Base-by-base conservation (phyloP, 2,113 vertebrate genomes). In the Ctenodactylus gundi region DNA sequence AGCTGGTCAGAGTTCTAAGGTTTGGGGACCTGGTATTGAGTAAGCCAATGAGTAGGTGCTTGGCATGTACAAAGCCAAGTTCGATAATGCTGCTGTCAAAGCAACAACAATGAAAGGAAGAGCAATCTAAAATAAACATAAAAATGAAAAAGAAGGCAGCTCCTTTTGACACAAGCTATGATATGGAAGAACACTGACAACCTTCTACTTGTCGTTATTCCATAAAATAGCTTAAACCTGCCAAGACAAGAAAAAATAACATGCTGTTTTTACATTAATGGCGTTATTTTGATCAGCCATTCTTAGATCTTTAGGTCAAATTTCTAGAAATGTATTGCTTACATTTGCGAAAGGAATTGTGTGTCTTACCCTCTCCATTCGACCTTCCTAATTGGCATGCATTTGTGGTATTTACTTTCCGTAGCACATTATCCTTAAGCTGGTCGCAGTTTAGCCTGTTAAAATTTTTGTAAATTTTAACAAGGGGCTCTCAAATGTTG, bases 221-320 rank as follows among this genome's bases (percentile, higher is more conserved):
- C 98, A 96, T 98, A 97, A 98, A 98, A 98, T 98, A 98, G 98
- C 98, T 98, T 97, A 73, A 95, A 97, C 97, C 98, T 97, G 96
- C 97, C 98, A 97, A 97, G 86, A 78, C 94, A 97, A 97, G 92
- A 94, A 98, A 98, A 97, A 98, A 97, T 97, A 98, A 97, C 98
- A 98, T 98, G 98, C 96, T 0, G 90, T 90, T 97, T 98, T 97
- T 95, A 94, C 92, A 96, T 97, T 97, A 98, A 97, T 91, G 75
- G 96, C 70, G 13, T 98, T 96, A 97, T 97, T 98, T 97, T 97
- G 85, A 65, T 93, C 96, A 88, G 94, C 90, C 85, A 77, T 98
- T 96, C 96, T 98, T 49, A 97, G 96, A 97, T 96, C 95, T 98
- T 98, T 98, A 97, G 98, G 97, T 98, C 97, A 97, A 95, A 97